phyloP scores from a whole-genome alignment of 2,888 invertebrate genomes.

The Drosophila mayaguana region DNA sequence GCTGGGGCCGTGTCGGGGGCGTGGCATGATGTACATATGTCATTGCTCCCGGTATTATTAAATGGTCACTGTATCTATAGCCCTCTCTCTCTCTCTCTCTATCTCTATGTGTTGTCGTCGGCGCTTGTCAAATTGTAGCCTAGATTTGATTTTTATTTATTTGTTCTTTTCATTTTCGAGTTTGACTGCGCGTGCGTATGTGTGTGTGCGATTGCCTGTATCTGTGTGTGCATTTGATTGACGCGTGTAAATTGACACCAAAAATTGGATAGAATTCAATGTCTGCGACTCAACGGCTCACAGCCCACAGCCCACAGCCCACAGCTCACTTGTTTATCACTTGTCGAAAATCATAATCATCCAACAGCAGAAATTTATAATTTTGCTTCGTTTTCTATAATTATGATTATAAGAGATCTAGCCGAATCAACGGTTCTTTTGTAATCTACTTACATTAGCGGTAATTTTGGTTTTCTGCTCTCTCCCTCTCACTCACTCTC shows the following conservation, averaged over 20 bases:
- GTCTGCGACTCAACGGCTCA: conserved; percentile 7
- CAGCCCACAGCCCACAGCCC: conserved; percentile 1
- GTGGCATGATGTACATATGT: conserved; percentile 60
- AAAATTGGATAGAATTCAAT: conserved; percentile 46
- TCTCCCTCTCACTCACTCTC: not conserved
- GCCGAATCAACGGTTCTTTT: conserved; percentile 61
- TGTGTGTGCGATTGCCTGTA: not conserved
- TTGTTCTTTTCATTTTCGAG: conserved; percentile 28
- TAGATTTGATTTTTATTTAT: conserved; percentile 59
- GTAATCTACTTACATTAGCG: conserved; percentile 68
- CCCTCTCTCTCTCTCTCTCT: too few species aligned
- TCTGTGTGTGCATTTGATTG: conserved; percentile 45
- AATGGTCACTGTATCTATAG: conserved; percentile 17
- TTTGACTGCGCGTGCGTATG: not conserved
- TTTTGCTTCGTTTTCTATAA: conserved; percentile 30
- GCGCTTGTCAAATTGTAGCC: conserved; percentile 69
- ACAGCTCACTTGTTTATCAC: conserved; percentile 31
- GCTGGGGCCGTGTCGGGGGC: not conserved
- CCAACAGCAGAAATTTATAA: conserved; percentile 21
- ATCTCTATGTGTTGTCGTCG: conserved; percentile 41
- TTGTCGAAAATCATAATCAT: conserved; percentile 44
- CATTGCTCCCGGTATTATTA: conserved; percentile 64
- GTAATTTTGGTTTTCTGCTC: conserved; percentile 27
- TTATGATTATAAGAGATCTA: conserved; percentile 40
- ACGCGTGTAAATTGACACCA: conserved; percentile 69